Base-by-base conservation (phyloP, 2,888 invertebrate genomes). In the Drosophila emarginata region DNA sequence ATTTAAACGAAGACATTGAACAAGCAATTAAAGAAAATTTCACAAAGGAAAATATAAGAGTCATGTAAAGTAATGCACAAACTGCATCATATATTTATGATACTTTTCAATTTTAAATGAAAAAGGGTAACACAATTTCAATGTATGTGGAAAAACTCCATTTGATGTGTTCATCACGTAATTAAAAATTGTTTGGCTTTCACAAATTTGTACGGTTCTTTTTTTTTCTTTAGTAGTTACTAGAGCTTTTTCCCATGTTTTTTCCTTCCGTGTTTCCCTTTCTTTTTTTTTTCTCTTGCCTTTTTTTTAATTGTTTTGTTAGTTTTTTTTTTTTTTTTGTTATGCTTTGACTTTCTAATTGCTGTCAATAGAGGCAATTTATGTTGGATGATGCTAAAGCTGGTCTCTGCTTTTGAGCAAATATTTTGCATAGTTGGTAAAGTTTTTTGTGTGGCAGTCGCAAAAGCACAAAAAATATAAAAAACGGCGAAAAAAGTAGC, bases 311-410 rank as follows among this genome's bases (percentile, higher is more conserved):
- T 39, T 18, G 52, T 32, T 32, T 64, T 52, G 23, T 51, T 51
- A 32, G 50, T 53, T 58, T 50, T 36, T 72, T 52, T 66, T 66
- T 32, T 65, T 60, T 62, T 60, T 56, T 39, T 65, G 63, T 64
- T 60, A 77, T 82, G 78, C 87, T 87, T 88, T 87, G 87, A 84
- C 76, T 83, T 88, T 88, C 87, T 83, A 88, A 82, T 82, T 82
- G 88, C 88, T 86, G 86, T 82, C 82, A 82, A 87, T 82, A 87
- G 74, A 36, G 54, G 45, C 53, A 67, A 65, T 71, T 64, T 64
- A 64, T 64, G 64, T 64, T 64, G 40, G 61, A 39, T 61, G 61
- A 37, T 56, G 56, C 60, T 50, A 40, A 63, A 57, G 60, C 54
- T 65, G 63, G 70, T 62, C 69, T 68, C 72, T 72, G 71, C 74